Conservation (phyloP, 2,888 invertebrate species). For the Fragum sueziense region DNA sequence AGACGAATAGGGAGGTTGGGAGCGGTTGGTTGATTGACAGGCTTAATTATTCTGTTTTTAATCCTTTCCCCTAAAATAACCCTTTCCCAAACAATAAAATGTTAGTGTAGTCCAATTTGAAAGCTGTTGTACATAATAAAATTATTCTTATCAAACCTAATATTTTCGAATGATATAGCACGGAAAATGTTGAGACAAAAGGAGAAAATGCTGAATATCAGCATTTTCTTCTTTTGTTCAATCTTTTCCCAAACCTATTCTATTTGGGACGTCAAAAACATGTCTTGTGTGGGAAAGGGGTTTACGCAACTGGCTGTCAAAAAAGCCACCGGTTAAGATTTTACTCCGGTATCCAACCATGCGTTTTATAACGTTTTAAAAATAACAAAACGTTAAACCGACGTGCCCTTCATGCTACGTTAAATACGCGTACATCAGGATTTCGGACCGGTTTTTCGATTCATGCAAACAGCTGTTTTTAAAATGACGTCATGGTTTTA, state of each 20-base stretch:
- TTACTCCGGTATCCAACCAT: conserved; percentile 9
- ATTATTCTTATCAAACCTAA: too few species aligned
- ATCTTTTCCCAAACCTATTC: too few species aligned
- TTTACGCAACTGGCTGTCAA: conserved; percentile 19
- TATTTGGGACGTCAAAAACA: too few species aligned
- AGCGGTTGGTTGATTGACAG: conserved; percentile 12
- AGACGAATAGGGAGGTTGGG: neutral
- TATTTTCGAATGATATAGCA: too few species aligned
- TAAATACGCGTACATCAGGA: neutral
- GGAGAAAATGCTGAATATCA: too few species aligned
- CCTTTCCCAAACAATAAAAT: too few species aligned
- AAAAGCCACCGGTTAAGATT: conserved; percentile 1
- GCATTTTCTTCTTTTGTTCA: too few species aligned
- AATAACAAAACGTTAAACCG: neutral
- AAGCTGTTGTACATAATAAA: too few species aligned
- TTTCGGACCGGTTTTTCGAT: conserved; percentile 13
- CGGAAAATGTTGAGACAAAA: too few species aligned
- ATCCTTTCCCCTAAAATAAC: too few species aligned
- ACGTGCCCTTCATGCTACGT: conserved; percentile 1
- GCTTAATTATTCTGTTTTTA: neutral
- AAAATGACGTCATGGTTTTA: conserved; percentile 15
- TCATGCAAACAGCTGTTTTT: conserved; percentile 11
- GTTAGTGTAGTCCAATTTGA: too few species aligned
- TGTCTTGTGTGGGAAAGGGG: too few species aligned
- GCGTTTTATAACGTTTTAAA: conserved; percentile 1